Evolutionary conservation across 2,113 vertebrate genomes (phyloP).

Genomic region (Plecturocebus donacophilus): DNA sequence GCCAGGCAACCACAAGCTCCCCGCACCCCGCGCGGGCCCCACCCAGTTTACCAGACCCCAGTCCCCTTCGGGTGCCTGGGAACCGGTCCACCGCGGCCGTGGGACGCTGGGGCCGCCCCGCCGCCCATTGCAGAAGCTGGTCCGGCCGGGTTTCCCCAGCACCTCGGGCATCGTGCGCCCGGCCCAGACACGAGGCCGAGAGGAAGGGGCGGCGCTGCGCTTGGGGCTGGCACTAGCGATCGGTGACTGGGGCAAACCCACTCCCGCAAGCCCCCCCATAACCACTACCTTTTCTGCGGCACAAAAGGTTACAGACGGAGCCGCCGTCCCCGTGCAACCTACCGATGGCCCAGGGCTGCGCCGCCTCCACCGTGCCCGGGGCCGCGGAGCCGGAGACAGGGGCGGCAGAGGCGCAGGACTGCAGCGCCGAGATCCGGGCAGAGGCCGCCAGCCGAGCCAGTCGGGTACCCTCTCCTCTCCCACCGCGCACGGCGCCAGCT

Average conservation of each 20-base stretch:
- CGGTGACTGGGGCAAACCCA: neutral
- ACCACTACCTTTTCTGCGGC: slow-evolving; percentile 61
- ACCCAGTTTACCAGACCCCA: slow-evolving; percentile 15
- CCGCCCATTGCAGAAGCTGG: neutral
- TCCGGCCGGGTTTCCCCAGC: neutral
- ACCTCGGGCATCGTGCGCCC: neutral
- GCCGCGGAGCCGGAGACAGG: neutral
- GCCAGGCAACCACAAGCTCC: slow-evolving; percentile 41
- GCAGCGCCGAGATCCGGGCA: slow-evolving; percentile 41
- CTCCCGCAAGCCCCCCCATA: neutral
- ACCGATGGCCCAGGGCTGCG: slow-evolving; percentile 63
- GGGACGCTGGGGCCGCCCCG: neutral
- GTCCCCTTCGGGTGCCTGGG: neutral
- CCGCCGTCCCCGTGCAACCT: slow-evolving; percentile 43
- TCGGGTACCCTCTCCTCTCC: slow-evolving; percentile 61
- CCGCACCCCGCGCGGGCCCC: slow-evolving; percentile 55
- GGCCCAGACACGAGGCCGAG: slow-evolving; percentile 18
- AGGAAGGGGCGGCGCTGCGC: slow-evolving; percentile 47
- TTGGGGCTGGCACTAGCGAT: neutral
- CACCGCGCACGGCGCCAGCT: slow-evolving; percentile 64
- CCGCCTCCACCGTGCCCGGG: neutral
- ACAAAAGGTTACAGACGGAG: slow-evolving; percentile 64
- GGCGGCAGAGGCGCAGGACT: neutral
- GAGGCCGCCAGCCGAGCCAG: slow-evolving; percentile 67
- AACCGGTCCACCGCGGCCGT: neutral